These are phyloP conservation scores for Forbesichthys papilliferus DNA, from an alignment of 2,113 vertebrate species.

Conservation along the genomic window DNA sequence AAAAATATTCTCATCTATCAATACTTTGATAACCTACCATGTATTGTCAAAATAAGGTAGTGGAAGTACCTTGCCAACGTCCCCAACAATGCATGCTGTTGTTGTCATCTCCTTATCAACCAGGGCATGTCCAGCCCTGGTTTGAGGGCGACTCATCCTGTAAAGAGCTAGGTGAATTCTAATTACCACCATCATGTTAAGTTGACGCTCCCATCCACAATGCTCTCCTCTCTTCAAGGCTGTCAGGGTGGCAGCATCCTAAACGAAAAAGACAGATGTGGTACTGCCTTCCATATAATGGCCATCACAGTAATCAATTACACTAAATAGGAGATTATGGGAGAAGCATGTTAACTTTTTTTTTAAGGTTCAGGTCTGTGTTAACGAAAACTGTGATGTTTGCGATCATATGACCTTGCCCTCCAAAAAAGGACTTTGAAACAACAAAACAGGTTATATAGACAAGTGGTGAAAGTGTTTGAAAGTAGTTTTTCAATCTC, in stretches of 20 bases:
- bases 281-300: slow-evolving; percentile 60
- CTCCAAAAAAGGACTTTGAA: not conserved
- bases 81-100: not conserved
- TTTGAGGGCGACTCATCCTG: slow-evolving; percentile 14
- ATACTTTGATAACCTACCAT: no score
- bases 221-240: slow-evolving; percentile 55
- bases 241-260: slow-evolving; percentile 27
- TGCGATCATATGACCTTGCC: slow-evolving; percentile 18
- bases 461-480: not conserved
- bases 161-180: not conserved
- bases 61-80: not conserved
- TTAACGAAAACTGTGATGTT: slow-evolving; percentile 28
- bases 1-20: no score
- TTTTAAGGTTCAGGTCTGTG: slow-evolving; percentile 9
- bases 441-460: not conserved
- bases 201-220: slow-evolving; percentile 34
- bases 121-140: slow-evolving; percentile 23
- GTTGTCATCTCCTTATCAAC: slow-evolving; percentile 4
- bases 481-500: no score
- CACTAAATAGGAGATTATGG: slow-evolving; percentile 36
- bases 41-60: not conserved
- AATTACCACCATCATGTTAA: slow-evolving; percentile 19
- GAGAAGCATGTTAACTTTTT: slow-evolving; percentile 20
- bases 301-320: slow-evolving; percentile 50
- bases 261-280: slow-evolving; percentile 47